Percentiles rank a stretch among this genome's conserved stretches.
phyloP scores from a whole-genome alignment of 2,888 invertebrate genomes.

The Cartodere bifasciata region DNA sequence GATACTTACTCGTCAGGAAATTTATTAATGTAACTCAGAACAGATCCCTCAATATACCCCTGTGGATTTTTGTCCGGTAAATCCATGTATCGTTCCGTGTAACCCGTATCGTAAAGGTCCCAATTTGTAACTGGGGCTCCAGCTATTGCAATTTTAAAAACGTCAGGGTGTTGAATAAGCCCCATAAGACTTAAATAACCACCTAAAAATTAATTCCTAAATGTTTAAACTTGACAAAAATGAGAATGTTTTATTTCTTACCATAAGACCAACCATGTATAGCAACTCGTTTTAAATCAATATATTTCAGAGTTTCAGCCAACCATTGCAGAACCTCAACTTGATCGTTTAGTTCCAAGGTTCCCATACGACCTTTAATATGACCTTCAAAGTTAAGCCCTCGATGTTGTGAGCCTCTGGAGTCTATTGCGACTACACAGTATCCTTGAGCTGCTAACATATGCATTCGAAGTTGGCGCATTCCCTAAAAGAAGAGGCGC shows the following conservation, averaged over 20 bases:
- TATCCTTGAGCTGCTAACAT: constrained; percentile 93
- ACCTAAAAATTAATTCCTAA: constrained; percentile 32
- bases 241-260: constrained; percentile 21
- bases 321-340: constrained; percentile 80
- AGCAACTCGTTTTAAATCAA: constrained; percentile 85
- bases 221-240: not conserved
- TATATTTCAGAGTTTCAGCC: constrained; percentile 69
- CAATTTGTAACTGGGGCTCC: constrained; percentile 97
- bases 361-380: constrained; percentile 82
- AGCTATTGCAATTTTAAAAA: constrained; percentile 91
- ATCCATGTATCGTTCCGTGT: constrained; percentile 97
- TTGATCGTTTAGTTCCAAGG: constrained; percentile 88
- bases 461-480: constrained; percentile 83
- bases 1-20: constrained; percentile 80
- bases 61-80: constrained; percentile 59
- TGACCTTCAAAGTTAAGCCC: constrained; percentile 88
- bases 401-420: constrained; percentile 87
- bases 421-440: constrained; percentile 91
- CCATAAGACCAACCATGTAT: constrained; percentile 99
- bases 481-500: constrained; percentile 47
- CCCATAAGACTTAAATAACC: constrained; percentile 95
- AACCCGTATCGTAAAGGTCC: constrained; percentile 96
- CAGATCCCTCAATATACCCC: constrained; percentile 76
- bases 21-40: constrained; percentile 70
- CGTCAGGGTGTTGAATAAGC: constrained; percentile 78